Percentiles rank a stretch among this genome's conserved stretches.
Evolutionary conservation across 2,113 vertebrate genomes (phyloP).

Genomic region (Scortum barcoo): DNA sequence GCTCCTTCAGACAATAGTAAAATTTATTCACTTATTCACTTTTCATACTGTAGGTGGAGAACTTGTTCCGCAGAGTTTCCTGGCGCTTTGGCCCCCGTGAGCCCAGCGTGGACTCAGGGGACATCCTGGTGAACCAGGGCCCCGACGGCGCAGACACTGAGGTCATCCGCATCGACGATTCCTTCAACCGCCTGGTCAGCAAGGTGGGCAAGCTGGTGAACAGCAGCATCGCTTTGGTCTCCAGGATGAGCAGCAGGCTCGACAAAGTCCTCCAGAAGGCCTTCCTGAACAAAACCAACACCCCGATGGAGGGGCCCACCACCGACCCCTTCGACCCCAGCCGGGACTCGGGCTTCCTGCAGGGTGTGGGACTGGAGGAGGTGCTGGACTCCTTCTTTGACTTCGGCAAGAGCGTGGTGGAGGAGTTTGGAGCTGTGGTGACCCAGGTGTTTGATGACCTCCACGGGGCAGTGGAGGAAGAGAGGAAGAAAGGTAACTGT

Average conservation of each 20-base stretch:
- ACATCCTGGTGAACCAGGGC: conserved; percentile 72
- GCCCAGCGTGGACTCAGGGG: conserved; percentile 60
- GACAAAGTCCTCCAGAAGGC: conserved; percentile 86
- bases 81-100: conserved; percentile 80
- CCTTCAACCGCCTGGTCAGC: conserved; percentile 84
- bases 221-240: conserved; percentile 85
- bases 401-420: conserved; percentile 87
- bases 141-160: conserved; percentile 78
- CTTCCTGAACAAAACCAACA: conserved; percentile 81
- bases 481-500: conserved; percentile 80
- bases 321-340: conserved; percentile 68
- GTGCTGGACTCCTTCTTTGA: conserved; percentile 89
- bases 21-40: neutral
- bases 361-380: conserved; percentile 83
- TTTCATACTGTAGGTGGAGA: conserved; percentile 82
- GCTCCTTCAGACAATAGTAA: neutral
- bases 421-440: conserved; percentile 87
- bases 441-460: conserved; percentile 82
- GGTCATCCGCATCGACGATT: conserved; percentile 83
- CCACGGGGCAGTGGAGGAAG: conserved; percentile 61
- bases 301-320: conserved; percentile 38
- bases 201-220: conserved; percentile 85
- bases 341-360: conserved; percentile 72
- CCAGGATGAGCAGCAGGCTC: conserved; percentile 85
- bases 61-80: conserved; percentile 87